Base-by-base conservation (phyloP, 2,113 vertebrate species). In the Alligator mississippiensis region DNA sequence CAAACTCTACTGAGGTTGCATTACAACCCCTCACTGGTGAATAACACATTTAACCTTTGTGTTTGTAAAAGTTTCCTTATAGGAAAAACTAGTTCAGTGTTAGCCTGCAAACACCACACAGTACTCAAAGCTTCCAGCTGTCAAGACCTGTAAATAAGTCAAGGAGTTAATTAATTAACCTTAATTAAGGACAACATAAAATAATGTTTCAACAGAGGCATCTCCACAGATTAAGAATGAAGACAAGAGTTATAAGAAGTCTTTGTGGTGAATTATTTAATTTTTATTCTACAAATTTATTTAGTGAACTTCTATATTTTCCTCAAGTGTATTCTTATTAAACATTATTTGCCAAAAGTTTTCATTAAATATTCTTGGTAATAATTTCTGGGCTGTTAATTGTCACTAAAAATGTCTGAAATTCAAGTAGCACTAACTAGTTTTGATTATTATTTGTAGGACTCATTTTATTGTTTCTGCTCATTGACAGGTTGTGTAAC, bases 1-100 rank as follows among this genome's bases (percentile, higher is more conserved):
- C 68, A 97, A 97, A 97, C 96, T 80, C 27, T 90, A 93, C 55
- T 77, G 93, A 25, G 94, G 95, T 97, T 96, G 90, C 64, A 90
- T 10, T 89, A 92, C 75, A 93, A 90, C 66, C 27, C 15, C 55
- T 25, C 87, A 89, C 54, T 70, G 38, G 30, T 93, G 91, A 95
- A 92, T 79, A 82, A 82, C 84, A 89, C 17, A 22, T 85, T 75
- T 84, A 97, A 93, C 90, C 90, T 96, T 96, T 96, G 64, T 0
- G 70, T 66, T 94, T 91, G 82, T 90, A 82, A 92, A 1, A 90
- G 62, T 28, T 93, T 82, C 77, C 15, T 58, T 89, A 24, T 64
- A 89, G 70, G 34, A 94, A 91, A 5, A 92, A 54, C 59, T 94
- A 66, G 62, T 64, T 85, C 7, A 55, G 54, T 81, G 91, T 87